Base-by-base conservation (phyloP, 30 jellyfish, hydroid and myxozoan genomes). In the Clytia hemisphaerica region DNA sequence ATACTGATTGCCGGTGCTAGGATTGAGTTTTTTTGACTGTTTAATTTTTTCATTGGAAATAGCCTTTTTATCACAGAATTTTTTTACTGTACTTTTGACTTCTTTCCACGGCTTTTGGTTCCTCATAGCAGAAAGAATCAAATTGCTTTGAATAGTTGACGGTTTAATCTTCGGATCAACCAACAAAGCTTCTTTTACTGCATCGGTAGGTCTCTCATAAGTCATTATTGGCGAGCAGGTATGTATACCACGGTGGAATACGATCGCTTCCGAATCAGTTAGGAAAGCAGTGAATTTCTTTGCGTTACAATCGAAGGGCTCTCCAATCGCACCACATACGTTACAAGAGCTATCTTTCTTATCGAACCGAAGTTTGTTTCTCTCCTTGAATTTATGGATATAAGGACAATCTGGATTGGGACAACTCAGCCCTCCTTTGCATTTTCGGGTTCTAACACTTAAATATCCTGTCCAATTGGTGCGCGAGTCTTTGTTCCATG, bases 261-360 rank as follows among this genome's bases (percentile, higher is more conserved):
- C 61, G 30, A 0, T 18, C 26, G 61, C 26, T 28, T 47, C 10
- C 4, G 31, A 18, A 18, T 32, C 61, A 27, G 19, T 47, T 0
- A 47, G 19, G n/a, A n/a, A n/a, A 18, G 61, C 61, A 47, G 25
- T 47, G 25, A 18, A 47, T 32, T 47, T 47, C 26, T 32, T 47
- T 47, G 31, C 61, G 19, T 28, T 28, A 30, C 61, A 47, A 9
- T 10, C 19, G 19, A 47, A 27, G 31, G 19, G 19, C 6, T 28
- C 26, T 28, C 61, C 26, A 27, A 47, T 47, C 26, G 61, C 61
- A 47, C 61, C 61, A 9, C 61, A 47, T 47, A 47, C 61, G 25
- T 18, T 28, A 14, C 61, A 47, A 30, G 31, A 47, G 19, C 61
- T 32, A 47, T 47, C 61, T n/a, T n/a, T n/a, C 61, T 47, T 47